Conservation (phyloP, 2,888 invertebrate species). For the Phanerotoma sp. region DNA sequence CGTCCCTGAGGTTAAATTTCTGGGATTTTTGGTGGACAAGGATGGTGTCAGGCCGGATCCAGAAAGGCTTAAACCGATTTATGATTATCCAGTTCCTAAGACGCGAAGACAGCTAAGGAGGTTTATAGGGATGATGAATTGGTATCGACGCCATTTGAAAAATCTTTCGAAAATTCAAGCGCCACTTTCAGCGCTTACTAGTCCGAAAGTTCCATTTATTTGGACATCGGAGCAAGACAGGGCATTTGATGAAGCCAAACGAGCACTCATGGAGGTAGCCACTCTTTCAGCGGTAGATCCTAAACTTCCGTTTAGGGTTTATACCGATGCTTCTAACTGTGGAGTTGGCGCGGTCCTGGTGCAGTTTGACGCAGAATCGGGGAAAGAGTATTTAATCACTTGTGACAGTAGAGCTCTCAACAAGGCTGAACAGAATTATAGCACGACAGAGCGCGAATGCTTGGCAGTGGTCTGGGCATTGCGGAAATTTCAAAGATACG, state of each 20-base stretch:
- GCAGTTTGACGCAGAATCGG: slow-evolving; percentile 20
- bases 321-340: slow-evolving; percentile 29
- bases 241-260: slow-evolving; percentile 23
- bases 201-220: slow-evolving; percentile 24
- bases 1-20: slow-evolving; percentile 25
- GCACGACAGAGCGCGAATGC: slow-evolving; percentile 24
- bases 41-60: slow-evolving; percentile 27
- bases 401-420: slow-evolving; percentile 26
- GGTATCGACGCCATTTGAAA: slow-evolving; percentile 28
- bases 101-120: slow-evolving; percentile 20
- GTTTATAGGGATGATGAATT: slow-evolving; percentile 29
- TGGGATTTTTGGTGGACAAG: slow-evolving; percentile 29
- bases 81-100: slow-evolving; percentile 20
- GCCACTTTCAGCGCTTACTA: slow-evolving; percentile 24
- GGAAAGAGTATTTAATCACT: slow-evolving; percentile 23
- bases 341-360: slow-evolving; percentile 30
- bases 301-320: slow-evolving; percentile 20
- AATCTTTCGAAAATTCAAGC: slow-evolving; percentile 20
- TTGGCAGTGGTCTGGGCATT: slow-evolving; percentile 24
- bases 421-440: slow-evolving; percentile 22
- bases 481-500: slow-evolving; percentile 20
- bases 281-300: slow-evolving; percentile 18
- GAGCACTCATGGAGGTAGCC: slow-evolving; percentile 12
- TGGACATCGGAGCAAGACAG: slow-evolving; percentile 27
- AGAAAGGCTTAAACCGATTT: slow-evolving; percentile 25